A percentile compares a stretch with the other conserved stretches of the same genome.
Evolutionary conservation across 1,140 invertebrate genomes (phyloP).

Genomic region (Alviniconcha marisindica): DNA sequence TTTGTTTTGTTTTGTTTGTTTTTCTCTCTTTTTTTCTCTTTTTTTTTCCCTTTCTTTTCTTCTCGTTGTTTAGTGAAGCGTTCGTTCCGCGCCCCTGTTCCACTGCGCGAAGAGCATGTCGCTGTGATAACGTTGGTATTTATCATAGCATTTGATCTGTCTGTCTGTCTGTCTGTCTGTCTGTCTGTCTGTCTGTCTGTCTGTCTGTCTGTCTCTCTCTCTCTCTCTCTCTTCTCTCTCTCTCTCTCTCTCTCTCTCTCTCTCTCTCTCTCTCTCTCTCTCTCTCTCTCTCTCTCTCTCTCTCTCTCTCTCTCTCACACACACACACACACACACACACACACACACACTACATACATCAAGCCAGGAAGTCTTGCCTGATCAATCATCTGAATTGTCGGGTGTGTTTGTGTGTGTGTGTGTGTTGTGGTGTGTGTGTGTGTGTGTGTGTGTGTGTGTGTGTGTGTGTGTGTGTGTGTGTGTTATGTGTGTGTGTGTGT

Average conservation of each 20-base stretch:
- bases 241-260: not conserved
- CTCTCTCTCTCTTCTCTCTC: not conserved
- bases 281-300: not conserved
- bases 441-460: no score
- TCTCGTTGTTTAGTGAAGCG: not conserved
- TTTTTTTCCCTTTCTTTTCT: not conserved
- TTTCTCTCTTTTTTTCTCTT: not conserved
- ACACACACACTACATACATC: no score
- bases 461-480: no score
- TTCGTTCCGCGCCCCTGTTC: not conserved
- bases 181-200: slow-evolving; percentile 14
- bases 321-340: no score
- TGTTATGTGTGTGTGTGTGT: no score
- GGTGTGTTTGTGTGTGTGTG: no score
- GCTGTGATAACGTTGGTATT: not conserved
- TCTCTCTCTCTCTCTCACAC: not conserved
- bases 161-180: no score
- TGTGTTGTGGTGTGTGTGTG: no score
- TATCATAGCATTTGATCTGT: no score
- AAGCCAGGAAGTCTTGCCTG: no score
- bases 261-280: slow-evolving; percentile 3
- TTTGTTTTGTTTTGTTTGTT: not conserved
- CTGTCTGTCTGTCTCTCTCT: not conserved
- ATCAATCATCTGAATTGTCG: no score
- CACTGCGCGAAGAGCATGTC: not conserved